Conservation (phyloP, 2,888 invertebrate species). For the Nomada goodeniana region DNA sequence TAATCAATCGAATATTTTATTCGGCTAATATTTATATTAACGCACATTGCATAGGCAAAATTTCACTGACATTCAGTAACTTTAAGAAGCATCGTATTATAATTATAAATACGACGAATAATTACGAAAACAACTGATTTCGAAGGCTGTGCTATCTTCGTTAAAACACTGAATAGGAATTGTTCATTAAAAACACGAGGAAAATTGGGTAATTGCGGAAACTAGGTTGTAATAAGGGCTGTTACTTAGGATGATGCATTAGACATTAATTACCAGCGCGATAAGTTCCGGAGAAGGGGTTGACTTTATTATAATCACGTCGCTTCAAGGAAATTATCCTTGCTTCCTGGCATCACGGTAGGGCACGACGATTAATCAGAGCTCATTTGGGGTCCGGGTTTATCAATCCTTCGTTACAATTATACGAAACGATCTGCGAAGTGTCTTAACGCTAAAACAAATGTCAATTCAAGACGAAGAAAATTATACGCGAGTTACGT, state of each 20-base stretch:
- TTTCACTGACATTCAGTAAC: no score
- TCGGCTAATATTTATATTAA: no score
- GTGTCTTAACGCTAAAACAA: no score
- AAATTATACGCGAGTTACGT: no score
- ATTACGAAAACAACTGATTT: no score
- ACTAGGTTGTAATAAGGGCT: background rate
- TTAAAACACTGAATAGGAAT: background rate
- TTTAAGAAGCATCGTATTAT: no score
- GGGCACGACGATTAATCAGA: slow-evolving; percentile 44
- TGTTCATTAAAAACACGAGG: background rate
- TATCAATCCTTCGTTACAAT: slow-evolving; percentile 13
- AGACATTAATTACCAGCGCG: slow-evolving; percentile 44
- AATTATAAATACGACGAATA: no score
- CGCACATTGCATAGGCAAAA: no score
- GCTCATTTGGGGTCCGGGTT: slow-evolving; percentile 26
- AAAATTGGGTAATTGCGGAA: background rate
- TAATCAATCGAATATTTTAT: no score
- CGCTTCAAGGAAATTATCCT: slow-evolving; percentile 57
- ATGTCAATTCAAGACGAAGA: no score
- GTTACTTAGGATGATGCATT: slow-evolving; percentile 45
- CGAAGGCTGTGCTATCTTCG: background rate
- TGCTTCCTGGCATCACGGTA: slow-evolving; percentile 22
- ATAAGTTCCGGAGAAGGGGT: slow-evolving; percentile 40
- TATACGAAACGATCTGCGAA: no score
- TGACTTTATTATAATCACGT: slow-evolving; percentile 50